Evolutionary conservation across 2,888 invertebrate species (phyloP).

Genomic region (Sinodicranocentrus sp.): DNA sequence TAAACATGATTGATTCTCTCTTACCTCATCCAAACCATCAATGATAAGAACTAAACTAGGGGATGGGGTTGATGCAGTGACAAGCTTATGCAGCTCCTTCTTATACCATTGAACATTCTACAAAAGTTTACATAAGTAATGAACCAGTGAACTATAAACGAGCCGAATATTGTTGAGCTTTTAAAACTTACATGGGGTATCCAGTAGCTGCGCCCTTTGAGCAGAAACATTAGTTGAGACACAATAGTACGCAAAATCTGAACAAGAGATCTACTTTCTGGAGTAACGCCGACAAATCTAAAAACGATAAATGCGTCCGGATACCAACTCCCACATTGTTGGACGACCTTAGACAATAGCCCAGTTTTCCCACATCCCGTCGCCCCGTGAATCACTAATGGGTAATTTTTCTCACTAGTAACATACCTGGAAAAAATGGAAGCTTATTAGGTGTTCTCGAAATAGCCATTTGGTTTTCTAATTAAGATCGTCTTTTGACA

Average conservation of each 20-base stretch:
- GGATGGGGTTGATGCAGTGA: conserved; percentile 81
- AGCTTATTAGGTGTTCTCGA: too few relatives aligned
- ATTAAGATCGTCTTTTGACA: not conserved
- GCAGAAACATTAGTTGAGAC: conserved; percentile 81
- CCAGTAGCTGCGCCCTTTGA: conserved; percentile 84
- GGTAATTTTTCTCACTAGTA: conserved; percentile 82
- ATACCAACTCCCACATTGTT: conserved; percentile 83
- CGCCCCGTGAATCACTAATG: conserved; percentile 87
- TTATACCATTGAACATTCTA: conserved; percentile 88
- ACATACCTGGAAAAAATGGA: conserved; percentile 82
- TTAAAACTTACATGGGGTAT: conserved; percentile 81
- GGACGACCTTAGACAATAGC: conserved; percentile 86
- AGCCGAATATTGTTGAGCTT: not conserved
- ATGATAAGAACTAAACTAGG: conserved; percentile 85
- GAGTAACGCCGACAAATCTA: conserved; percentile 82
- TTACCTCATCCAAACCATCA: conserved; percentile 86
- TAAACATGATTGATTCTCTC: not conserved
- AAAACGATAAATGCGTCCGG: conserved; percentile 78
- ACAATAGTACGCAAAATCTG: conserved; percentile 78
- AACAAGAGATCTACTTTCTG: conserved; percentile 76
- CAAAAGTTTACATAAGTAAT: conserved; percentile 70
- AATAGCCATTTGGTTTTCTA: not conserved
- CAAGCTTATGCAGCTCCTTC: conserved; percentile 81
- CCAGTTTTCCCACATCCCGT: conserved; percentile 92
- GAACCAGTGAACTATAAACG: conserved; percentile 6